These are phyloP conservation scores for Leguminivora glycinivorella DNA, from an alignment of 1,140 invertebrate genomes.

Conservation along the genomic window DNA sequence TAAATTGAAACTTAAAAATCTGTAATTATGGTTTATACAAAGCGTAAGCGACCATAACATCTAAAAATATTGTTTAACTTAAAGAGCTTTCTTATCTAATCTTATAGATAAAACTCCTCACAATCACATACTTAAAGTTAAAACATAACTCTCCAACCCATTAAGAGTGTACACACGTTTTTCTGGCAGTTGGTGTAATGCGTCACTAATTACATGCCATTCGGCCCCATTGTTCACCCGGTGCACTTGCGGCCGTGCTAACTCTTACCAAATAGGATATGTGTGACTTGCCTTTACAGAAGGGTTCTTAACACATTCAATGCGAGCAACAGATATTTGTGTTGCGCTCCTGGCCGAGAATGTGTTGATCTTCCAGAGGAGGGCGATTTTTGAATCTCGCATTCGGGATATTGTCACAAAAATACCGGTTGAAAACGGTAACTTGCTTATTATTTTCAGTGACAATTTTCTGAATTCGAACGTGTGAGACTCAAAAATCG, in stretches of 20 bases:
- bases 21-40: background rate
- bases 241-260: conserved; percentile 37
- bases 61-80: background rate
- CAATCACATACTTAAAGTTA: conserved; percentile 13
- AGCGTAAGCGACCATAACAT: background rate
- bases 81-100: conserved; percentile 21
- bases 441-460: too few species aligned
- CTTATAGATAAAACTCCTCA: background rate
- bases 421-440: too few species aligned
- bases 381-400: too few species aligned
- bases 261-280: conserved; percentile 12
- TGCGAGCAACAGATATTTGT: too few species aligned
- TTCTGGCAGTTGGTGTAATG: conserved; percentile 45
- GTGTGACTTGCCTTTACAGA: background rate
- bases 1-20: background rate
- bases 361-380: too few species aligned
- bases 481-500: too few species aligned
- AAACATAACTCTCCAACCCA: conserved; percentile 12
- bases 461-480: too few species aligned
- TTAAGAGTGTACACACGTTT: conserved; percentile 17
- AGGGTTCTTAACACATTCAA: too few species aligned
- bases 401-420: too few species aligned
- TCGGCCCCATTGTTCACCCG: conserved; percentile 40
- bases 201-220: conserved; percentile 48
- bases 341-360: too few species aligned